Percentiles rank a stretch among this genome's conserved stretches.
These are phyloP conservation scores for Trypoxylus dichotomus DNA, from an alignment of 1,140 invertebrate genomes.

Conservation along the genomic window DNA sequence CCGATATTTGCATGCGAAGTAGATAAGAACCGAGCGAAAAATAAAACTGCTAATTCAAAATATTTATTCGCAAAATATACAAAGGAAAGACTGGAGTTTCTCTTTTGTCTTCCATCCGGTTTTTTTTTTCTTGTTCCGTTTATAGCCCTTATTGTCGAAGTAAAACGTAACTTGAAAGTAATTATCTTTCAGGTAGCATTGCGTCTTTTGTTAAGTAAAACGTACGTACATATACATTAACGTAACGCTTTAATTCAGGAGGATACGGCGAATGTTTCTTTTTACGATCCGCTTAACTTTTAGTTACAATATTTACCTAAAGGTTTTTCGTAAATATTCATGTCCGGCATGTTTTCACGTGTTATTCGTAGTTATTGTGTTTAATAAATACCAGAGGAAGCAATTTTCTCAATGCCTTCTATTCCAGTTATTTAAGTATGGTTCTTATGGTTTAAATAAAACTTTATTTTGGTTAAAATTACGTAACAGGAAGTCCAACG, in stretches of 20 bases:
- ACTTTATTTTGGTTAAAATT: too few species aligned
- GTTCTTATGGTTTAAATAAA: too few species aligned
- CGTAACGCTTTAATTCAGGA: background rate
- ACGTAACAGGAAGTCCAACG: too few species aligned
- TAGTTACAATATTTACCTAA: background rate
- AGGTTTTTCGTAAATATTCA: background rate
- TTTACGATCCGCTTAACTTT: background rate
- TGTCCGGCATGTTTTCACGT: background rate
- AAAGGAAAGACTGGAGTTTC: background rate
- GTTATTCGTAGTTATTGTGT: background rate
- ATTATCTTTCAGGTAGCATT: background rate
- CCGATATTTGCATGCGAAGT: background rate
- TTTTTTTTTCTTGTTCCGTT: background rate
- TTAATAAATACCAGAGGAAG: background rate
- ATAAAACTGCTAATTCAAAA: constrained; percentile 14
- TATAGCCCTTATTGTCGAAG: background rate
- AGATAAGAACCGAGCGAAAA: background rate
- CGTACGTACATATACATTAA: background rate
- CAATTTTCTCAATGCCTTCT: too few species aligned
- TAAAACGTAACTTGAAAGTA: background rate
- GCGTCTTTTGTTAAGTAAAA: background rate
- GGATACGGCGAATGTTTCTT: background rate
- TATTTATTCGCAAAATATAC: constrained; percentile 8
- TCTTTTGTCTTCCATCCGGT: background rate
- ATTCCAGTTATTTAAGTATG: too few species aligned